phyloP scores from a whole-genome alignment of 2,888 invertebrate species.

The Athrips mouffetella region DNA sequence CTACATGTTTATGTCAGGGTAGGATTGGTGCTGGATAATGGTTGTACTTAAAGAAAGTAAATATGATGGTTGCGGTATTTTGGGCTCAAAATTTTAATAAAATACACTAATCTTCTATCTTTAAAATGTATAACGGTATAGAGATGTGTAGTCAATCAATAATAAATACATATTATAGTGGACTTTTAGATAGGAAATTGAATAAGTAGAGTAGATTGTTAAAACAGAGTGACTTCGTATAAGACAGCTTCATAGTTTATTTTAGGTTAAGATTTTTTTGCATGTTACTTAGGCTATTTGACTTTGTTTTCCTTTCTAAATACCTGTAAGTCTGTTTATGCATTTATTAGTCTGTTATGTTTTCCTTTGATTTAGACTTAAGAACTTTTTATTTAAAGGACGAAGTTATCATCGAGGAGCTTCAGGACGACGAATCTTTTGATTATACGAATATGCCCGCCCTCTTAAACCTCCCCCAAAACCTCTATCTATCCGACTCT shows the following conservation, averaged over 20 bases:
- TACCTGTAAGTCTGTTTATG: slow-evolving; percentile 57
- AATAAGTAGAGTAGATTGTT: too few relatives aligned
- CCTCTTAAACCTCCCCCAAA: slow-evolving; percentile 56
- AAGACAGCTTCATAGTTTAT: too few relatives aligned
- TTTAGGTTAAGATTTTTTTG: slow-evolving; percentile 2
- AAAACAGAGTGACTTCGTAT: too few relatives aligned
- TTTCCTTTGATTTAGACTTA: slow-evolving; percentile 62
- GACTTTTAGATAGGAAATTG: too few relatives aligned
- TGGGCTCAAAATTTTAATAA: too few relatives aligned
- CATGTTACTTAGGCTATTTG: slow-evolving; percentile 6
- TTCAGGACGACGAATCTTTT: slow-evolving; percentile 66
- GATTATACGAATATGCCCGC: slow-evolving; percentile 70
- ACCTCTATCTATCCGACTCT: slow-evolving; percentile 61
- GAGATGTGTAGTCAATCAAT: too few relatives aligned
- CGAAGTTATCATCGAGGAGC: slow-evolving; percentile 74
- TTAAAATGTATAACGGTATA: too few relatives aligned
- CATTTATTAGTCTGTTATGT: slow-evolving; percentile 59
- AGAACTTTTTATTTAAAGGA: slow-evolving; percentile 76
- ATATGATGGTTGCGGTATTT: neutral
- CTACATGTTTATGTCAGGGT: too few relatives aligned
- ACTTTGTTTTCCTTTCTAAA: slow-evolving; percentile 13
- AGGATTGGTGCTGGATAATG: slow-evolving; percentile 50
- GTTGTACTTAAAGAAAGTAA: slow-evolving; percentile 17
- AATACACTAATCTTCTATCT: neutral
- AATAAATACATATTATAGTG: too few relatives aligned